Evolutionary conservation across 2,888 invertebrate genomes (phyloP), one percentile per base, ranked within the genome.

Genomic region (Parasteatoda lunata): DNA sequence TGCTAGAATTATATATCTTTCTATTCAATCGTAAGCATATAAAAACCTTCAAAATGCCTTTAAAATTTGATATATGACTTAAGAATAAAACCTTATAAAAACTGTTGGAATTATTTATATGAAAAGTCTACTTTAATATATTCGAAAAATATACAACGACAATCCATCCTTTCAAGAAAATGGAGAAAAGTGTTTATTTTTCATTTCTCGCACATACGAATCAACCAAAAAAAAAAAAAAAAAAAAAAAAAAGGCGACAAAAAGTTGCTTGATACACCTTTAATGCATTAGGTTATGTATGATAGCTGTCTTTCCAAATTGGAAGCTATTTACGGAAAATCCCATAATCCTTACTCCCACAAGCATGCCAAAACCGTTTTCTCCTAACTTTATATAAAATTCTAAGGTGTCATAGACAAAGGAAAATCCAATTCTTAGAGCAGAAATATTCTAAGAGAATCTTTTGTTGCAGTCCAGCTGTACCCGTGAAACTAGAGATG

Each of bases 381-480:
- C 51, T n/a, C 6, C 8, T 51, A 72, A 51, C 15, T 52, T 30
- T 54, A 54, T 73, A 73, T 45, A 45, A 73, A 54, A 45, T 30
- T 15, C 49, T 49, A 48, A 15, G 49, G 64, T 76, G 65, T 76
- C 65, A 65, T 15, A 11, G 49, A 13, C 48, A 54, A 9, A 9
- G 7, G 15, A 15, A 65, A 76, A 65, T n/a, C 64, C 49, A 75
- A 64, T 76, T 76, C 51, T 48, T 9, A 76, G 65, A 76, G 65
- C 49, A 65, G 65, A 76, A 76, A 76, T 76, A 76, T 76, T 76
- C 65, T 49, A 47, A 9, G 4, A 15, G 8, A 30, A 76, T 49
- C 80, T 81, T 73, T 73, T 81, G 73, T 81, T 81, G 66, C 66
- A 6, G 66, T 5, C 47, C 68, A 81, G 68, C 72, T 73, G 68